Evolutionary conservation across 2,113 vertebrate genomes (phyloP), one percentile per base, ranked within the genome.

Genomic region (Asarcornis scutulata): DNA sequence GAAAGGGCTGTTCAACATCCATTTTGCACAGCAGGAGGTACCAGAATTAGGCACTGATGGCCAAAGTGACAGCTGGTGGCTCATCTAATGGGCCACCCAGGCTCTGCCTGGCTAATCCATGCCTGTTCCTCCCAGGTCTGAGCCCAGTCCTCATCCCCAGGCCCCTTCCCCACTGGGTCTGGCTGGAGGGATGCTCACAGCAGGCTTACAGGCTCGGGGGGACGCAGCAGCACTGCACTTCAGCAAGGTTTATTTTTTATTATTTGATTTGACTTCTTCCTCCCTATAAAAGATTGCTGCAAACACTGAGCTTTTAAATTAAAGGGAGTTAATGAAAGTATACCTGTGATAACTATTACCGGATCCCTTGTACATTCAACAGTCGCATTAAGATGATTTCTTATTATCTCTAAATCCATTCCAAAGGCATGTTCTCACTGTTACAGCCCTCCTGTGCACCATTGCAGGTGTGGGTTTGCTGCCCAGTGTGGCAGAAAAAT

Each of bases 281-380:
- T 86, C 68, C 68, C 85, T 2, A 8, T 50, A 75, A 90, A 96
- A 93, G 40, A 89, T 42, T 68, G 91, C 80, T 89, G 88, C 50
- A 56, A 94, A 95, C 86, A 76, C 75, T 3, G 66, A 96, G 91
- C 83, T 96, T 97, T 95, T 97, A 97, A 97, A 97, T 97, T 95
- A 96, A 95, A 75, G 89, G 71, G 42, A 93, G 94, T 95, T 97
- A 97, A 97, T 97, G 93, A 96, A 97, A 96, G 91, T 92, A 81
- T 92, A 96, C 94, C 96, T 93, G 91, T 85, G 96, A 59, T 94
- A 95, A 94, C 95, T 91, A 92, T 95, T 96, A 89, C 86, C 6
- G 3, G 63, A 84, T 91, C 90, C 93, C 93, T 74, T 89, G 93
- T 84, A 96, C 93, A 83, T 89, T 93, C 83, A 95, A 64, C 60